Percentiles rank a stretch among this genome's conserved stretches.
These are phyloP conservation scores for Ploceus nigricollis DNA, from an alignment of 2,113 vertebrate species.

Conservation along the genomic window DNA sequence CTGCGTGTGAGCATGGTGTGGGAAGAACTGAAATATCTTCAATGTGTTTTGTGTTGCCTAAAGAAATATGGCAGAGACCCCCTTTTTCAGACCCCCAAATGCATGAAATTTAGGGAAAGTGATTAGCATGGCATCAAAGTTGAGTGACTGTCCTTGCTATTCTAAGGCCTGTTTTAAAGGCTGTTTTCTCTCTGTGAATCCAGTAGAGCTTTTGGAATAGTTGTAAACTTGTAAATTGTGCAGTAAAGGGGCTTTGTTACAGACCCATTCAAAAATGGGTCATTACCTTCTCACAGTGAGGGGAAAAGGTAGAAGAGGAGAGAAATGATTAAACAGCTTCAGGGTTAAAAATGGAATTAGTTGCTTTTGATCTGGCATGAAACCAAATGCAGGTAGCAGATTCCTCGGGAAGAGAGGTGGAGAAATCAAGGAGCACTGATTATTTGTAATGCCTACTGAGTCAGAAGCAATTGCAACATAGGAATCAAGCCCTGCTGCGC, in stretches of 20 bases:
- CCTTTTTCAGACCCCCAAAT: not conserved
- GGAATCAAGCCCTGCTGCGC: not conserved
- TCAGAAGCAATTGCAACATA: not conserved
- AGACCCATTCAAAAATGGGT: not conserved
- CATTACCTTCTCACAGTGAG: not conserved
- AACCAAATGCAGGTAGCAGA: not conserved
- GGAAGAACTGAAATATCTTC: not conserved
- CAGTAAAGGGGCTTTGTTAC: not conserved
- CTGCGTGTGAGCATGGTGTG: accelerated
- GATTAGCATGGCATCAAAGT: not conserved
- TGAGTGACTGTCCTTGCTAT: not conserved
- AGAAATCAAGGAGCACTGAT: not conserved
- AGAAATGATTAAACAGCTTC: not conserved
- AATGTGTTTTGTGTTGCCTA: not conserved
- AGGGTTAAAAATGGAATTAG: not conserved
- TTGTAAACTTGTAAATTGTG: not conserved
- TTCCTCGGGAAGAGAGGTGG: not conserved
- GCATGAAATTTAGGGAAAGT: not conserved
- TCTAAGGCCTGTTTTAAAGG: not conserved
- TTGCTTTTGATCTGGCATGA: not conserved
- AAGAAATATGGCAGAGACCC: not conserved
- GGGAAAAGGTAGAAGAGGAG: not conserved
- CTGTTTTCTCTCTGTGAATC: not conserved
- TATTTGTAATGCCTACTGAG: not conserved
- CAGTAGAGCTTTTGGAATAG: not conserved